Percentiles rank a stretch among this genome's conserved stretches.
Conservation (phyloP, 2,888 invertebrate species). For the Bhutanitis thaidina region DNA sequence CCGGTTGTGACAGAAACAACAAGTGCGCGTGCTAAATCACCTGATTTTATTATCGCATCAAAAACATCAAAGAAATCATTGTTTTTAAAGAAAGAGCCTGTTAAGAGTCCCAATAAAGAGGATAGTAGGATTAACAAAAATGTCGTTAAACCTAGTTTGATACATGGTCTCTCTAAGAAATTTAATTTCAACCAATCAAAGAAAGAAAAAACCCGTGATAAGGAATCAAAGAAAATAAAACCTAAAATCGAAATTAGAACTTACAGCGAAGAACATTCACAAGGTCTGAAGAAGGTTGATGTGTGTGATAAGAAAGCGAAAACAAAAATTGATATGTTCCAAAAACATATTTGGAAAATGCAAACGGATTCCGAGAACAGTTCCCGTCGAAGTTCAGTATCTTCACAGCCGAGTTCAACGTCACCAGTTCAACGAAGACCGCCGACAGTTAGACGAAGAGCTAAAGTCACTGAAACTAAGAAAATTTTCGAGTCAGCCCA, state of each 20-base stretch:
- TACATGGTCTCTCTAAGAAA: constrained; percentile 59
- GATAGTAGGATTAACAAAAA: constrained; percentile 20
- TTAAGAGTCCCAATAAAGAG: constrained; percentile 27
- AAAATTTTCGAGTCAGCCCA: constrained; percentile 56
- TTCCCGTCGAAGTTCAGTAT: constrained; percentile 49
- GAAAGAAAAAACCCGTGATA: constrained; percentile 46
- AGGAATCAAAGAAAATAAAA: constrained; percentile 41
- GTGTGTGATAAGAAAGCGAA: constrained; percentile 70
- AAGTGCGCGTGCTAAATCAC: constrained; percentile 5
- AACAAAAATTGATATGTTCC: constrained; percentile 71
- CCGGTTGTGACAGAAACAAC: constrained; percentile 5
- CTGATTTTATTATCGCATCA: constrained; percentile 33
- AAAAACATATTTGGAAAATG: constrained; percentile 64
- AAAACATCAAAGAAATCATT: constrained; percentile 46
- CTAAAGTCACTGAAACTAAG: constrained; percentile 54
- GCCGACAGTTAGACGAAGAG: constrained; percentile 25
- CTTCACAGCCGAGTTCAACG: constrained; percentile 44
- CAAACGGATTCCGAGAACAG: constrained; percentile 65
- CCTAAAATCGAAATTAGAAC: constrained; percentile 68
- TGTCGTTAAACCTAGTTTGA: constrained; percentile 47
- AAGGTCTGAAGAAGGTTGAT: constrained; percentile 58
- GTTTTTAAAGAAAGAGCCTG: constrained; percentile 23
- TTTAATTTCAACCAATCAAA: constrained; percentile 62
- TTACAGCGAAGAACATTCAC: constrained; percentile 57
- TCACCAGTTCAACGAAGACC: constrained; percentile 5